Base-by-base conservation (phyloP, 2,888 invertebrate genomes). In the Dimorphilus gyrociliatus region DNA sequence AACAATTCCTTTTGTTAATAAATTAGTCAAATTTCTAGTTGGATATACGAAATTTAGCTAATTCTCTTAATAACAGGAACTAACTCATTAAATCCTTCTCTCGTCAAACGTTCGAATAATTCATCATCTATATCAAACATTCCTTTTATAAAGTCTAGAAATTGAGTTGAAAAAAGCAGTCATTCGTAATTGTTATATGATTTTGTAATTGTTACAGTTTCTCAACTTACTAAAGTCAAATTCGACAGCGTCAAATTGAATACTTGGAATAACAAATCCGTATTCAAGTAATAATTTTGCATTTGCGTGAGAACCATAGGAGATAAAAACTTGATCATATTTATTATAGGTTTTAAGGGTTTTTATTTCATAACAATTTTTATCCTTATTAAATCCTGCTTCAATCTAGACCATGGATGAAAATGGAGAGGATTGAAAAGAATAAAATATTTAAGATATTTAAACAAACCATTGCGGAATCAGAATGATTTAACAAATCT, bases 401-500 rank as follows among this genome's bases (percentile, higher is more conserved):
- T 38, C 32, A 14, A 63, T 51, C 57, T 59, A 39, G 14, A 40
- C 39, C 19, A 26, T 19, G 26, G 16, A 21, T 21, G 8, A 8
- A 21, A n/a, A 8, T 10, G 8, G 21, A n/a, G 21, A 21, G 8
- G 8, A n/a, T 21, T 8, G 21, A 10, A 10, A 10, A 21, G 8
- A 21, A 27, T 17, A 27, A 27, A 27, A 27, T 27, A 27, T 17
- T n/a, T 14, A 14, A 15, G 8, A 21, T 21, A 21, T 19, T 3
- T 8, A 10, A 21, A 15, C 38, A 39, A 44, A 55, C 57, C 43
- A 56, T 49, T 5, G 61, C 62, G 16, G 34, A 27, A 19, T 45
- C 68, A 32, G 76, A 74, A 53, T 88, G 88, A 66, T 88, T 88
- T 39, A 88, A 77, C 65, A 88, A 72, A 60, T 88, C 88, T 36